Evolutionary conservation across 2,888 invertebrate genomes (phyloP).

Genomic region (Papilio elwesi): DNA sequence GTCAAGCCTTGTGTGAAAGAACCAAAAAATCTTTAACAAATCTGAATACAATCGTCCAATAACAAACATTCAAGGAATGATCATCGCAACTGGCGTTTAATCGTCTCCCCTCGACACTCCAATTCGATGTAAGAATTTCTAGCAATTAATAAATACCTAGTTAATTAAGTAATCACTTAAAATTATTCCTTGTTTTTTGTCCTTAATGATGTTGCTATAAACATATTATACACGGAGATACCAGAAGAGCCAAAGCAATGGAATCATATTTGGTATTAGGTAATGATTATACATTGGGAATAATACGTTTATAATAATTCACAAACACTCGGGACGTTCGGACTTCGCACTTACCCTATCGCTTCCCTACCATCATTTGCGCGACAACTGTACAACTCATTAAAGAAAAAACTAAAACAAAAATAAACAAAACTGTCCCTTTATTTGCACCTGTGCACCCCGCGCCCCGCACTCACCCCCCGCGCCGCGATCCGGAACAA

Average conservation of each 20-base stretch:
- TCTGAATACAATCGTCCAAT: constrained; percentile 13
- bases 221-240: constrained; percentile 36
- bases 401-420: constrained; percentile 15
- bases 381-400: constrained; percentile 21
- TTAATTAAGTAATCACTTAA: constrained; percentile 49
- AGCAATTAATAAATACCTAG: constrained; percentile 41
- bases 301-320: constrained; percentile 20
- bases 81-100: constrained; percentile 19
- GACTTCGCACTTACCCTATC: neutral
- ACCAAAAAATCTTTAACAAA: neutral
- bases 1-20: too few species aligned
- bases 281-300: constrained; percentile 31
- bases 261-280: constrained; percentile 40
- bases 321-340: constrained; percentile 3
- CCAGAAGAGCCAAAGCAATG: constrained; percentile 38
- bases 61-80: constrained; percentile 40
- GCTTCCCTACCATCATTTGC: neutral
- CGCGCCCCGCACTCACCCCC: constrained; percentile 10
- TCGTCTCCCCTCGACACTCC: neutral
- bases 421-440: constrained; percentile 29
- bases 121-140: constrained; percentile 39
- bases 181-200: constrained; percentile 55
- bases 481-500: neutral
- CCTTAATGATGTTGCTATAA: constrained; percentile 36
- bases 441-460: neutral